Base-by-base conservation (phyloP, 2,797 vertebrate genomes). In the Eurystomus glaucurus region DNA sequence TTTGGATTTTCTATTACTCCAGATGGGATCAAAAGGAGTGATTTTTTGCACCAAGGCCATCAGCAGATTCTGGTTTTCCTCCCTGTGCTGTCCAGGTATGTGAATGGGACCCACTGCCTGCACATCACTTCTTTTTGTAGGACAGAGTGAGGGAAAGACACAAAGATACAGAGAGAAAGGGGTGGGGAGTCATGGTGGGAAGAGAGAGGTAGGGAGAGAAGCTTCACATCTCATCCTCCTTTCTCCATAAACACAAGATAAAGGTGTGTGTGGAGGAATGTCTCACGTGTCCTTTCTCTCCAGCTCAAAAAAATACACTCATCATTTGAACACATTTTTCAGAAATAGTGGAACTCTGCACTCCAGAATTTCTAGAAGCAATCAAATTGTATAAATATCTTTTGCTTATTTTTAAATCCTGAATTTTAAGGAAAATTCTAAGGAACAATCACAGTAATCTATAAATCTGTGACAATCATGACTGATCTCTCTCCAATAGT, bases 41-140 rank as follows among this genome's bases (percentile, higher is more conserved):
- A 46, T 54, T 25, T 61, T 89, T 41, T n/a, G 22, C 39, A 51
- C 10, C 55, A 70, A 58, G 46, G 12, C 50, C 37, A 57, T 26
- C 43, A 58, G 39, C n/a, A 77, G 15, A n/a, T 33, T 29, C 60
- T 57, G 28, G 17, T 52, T 55, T 3, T 76, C 35, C 35, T 69
- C 45, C 41, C 26, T 0, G 0, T 45, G 39, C 39, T 79, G 31
- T 43, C n/a, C 37, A 69, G 41, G 9, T 31, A 35, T 5, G 20
- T 8, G 57, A 87, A 82, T 4, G 2, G 37, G 43, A 46, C 33
- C 12, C 15, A 22, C 39, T 69, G 43, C 28, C 54, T 48, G 26
- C 0, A 3, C 10, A 8, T 3, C 51, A 22, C 28, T 26, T 50
- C 23, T 41, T 21, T 23, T 23, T 55, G 48, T 35, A 41, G 35